Base-by-base conservation (phyloP, 2,797 vertebrate genomes). In the Myotis vivesi region DNA sequence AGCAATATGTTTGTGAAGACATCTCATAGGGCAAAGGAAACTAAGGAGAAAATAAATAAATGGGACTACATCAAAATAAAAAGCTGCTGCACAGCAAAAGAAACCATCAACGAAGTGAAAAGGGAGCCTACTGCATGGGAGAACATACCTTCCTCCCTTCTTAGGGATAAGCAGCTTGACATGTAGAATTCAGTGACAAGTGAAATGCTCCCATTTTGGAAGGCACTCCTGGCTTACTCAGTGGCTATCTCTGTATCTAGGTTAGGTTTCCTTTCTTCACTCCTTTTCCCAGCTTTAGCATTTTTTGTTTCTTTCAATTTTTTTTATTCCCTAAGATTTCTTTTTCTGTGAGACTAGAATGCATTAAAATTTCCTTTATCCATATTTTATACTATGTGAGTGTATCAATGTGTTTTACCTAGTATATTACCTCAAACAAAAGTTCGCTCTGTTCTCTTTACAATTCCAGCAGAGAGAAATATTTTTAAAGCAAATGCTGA, bases 401-500 rank as follows among this genome's bases (percentile, higher is more conserved):
- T 69, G 11, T 4, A 71, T 76, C 44, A 25, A 41, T 10, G 9
- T 69, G 73, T 92, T 92, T 92, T 75, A 64, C 49, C 55, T 73
- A 25, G 55, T 92, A 30, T 20, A 23, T 23, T 75, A 44, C 2
- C 0, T 30, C 62, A 87, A 94, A 79, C 13, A 25, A 94, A 83
- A 76, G 57, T 12, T 12, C 57, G 33, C 53, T 4, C 38, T 75
- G 30, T 51, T 15, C 41, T 77, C n/a, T 86, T 73, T 4, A 64
- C 33, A 62, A 13, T 87, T 90, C 17, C 55, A 46, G 46, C 33
- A 38, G 38, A n/a, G 38, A 71, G 20, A 92, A 46, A n/a, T n/a
- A 57, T 77, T 86, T 87, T 73, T 62, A 25, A 84, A 92, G 55
- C 15, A 51, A 85, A 85, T 91, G 69, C 23, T 88, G 84, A 88